Evolutionary conservation across 1,140 invertebrate genomes (phyloP).

Genomic region (Anoplophora glabripennis): DNA sequence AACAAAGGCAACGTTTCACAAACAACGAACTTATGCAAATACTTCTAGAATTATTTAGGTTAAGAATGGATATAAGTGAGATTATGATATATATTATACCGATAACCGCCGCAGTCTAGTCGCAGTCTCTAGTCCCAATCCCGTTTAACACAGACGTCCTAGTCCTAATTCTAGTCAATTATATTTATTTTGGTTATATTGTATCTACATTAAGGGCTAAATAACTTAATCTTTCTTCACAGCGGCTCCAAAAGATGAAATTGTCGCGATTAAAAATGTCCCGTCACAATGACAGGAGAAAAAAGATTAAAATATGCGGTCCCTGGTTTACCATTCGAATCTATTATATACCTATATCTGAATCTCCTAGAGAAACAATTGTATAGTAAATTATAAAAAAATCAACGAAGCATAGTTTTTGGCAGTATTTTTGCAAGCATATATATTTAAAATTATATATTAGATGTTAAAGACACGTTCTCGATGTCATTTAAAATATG

Average conservation of each 20-base stretch:
- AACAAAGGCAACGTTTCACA: conserved; percentile 55
- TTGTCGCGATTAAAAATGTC: too few species aligned
- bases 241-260: too few species aligned
- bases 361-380: conserved; percentile 5
- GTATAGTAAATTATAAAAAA: conserved; percentile 22
- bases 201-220: too few species aligned
- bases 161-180: conserved; percentile 48
- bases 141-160: too few species aligned
- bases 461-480: conserved; percentile 19
- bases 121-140: conserved; percentile 27
- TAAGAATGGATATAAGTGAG: conserved; percentile 7
- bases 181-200: conserved; percentile 29
- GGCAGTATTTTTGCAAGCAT: conserved; percentile 50
- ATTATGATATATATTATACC: conserved; percentile 7
- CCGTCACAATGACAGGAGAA: too few species aligned
- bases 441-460: conserved; percentile 29
- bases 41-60: conserved; percentile 28
- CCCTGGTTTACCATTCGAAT: too few species aligned
- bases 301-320: too few species aligned
- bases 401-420: conserved; percentile 43
- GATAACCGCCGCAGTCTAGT: conserved; percentile 27
- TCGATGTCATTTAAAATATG: conserved; percentile 2
- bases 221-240: too few species aligned
- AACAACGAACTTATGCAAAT: conserved; percentile 54
- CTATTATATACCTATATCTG: conserved; percentile 12